Conservation (phyloP, 2,797 vertebrate genomes). For the Gobio occitaniae region DNA sequence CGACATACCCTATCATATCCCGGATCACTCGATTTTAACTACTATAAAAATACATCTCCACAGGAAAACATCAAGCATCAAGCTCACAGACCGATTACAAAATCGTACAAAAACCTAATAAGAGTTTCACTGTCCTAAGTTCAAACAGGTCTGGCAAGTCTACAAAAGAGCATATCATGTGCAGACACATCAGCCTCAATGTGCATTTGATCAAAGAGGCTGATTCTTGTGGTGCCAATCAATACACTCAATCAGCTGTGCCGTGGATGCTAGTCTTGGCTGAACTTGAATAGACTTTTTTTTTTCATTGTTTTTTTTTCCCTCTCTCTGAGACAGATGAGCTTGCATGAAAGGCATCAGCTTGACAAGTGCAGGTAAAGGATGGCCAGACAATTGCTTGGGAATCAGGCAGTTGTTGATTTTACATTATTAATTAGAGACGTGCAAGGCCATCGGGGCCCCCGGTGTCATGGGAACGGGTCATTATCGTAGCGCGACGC, state of each 20-base stretch:
- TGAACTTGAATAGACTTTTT: conserved; percentile 56
- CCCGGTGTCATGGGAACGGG: conserved; percentile 76
- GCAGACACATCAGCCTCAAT: conserved; percentile 41
- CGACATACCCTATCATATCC: background rate
- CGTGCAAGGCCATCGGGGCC: conserved; percentile 75
- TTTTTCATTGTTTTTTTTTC: conserved; percentile 23
- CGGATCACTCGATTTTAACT: conserved; percentile 9
- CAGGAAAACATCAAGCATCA: background rate
- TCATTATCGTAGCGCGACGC: conserved; percentile 78
- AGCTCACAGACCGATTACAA: background rate
- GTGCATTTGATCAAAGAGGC: conserved; percentile 52
- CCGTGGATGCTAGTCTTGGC: conserved; percentile 65
- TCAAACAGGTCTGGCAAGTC: conserved; percentile 41
- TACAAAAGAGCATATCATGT: conserved; percentile 53
- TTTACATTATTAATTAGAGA: conserved; percentile 84
- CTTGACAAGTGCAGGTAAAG: conserved; percentile 66
- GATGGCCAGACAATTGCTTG: conserved; percentile 75
- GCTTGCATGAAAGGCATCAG: conserved; percentile 73
- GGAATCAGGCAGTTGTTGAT: conserved; percentile 78
- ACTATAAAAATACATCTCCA: background rate
- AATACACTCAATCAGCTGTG: conserved; percentile 57
- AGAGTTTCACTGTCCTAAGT: conserved; percentile 7
- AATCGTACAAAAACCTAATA: conserved; percentile 19
- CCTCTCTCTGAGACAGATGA: conserved; percentile 68
- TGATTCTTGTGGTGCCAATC: conserved; percentile 51